Base-by-base conservation (phyloP, 2,888 invertebrate genomes). In the Pachycephus smyrnensis region DNA sequence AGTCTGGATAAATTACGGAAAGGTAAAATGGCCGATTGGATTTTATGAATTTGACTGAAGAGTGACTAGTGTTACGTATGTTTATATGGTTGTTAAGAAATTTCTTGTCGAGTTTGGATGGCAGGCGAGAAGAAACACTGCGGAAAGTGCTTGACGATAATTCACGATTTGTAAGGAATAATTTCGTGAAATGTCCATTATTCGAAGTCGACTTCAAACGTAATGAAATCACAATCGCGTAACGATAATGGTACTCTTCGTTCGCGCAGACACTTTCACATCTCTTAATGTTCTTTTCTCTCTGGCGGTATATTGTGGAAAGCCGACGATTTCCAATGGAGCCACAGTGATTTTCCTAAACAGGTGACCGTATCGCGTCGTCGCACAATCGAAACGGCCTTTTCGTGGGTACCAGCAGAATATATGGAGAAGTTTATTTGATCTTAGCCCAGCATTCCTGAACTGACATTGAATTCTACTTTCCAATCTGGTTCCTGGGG, bases 401-500 rank as follows among this genome's bases (percentile, higher is more conserved):
- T 23, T 55, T 55, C 55, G 55, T 55, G 23, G 1, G 55, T 23
- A 55, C 9, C 55, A 55, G 9, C 55, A 55, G 9, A 2, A 0
- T 55, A 9, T 23, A 55, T 23, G 9, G 2, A 55, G 9, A 23
- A 23, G 23, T 55, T 55, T 55, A 23, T 55, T 55, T 55, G 55
- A 23, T 55, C 55, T 23, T 55, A 55, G 55, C 23, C 23, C 55
- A 55, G 23, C 55, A 55, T 69, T 74, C 82, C 79, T 80, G 80
- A 76, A 81, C 80, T 84, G 86, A 84, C 87, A 83, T 84, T 86
- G 84, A 88, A 87, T 85, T 86, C 83, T 83, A 86, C 84, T 85
- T 84, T 85, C 84, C 80, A 83, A 81, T 80, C 82, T 79, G 81
- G 76, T 77, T 80, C 81, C 76, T 78, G 71, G 71, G 23, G 71